phyloP scores from a whole-genome alignment of 1,140 invertebrate genomes.

The Lethocerus indicus region DNA sequence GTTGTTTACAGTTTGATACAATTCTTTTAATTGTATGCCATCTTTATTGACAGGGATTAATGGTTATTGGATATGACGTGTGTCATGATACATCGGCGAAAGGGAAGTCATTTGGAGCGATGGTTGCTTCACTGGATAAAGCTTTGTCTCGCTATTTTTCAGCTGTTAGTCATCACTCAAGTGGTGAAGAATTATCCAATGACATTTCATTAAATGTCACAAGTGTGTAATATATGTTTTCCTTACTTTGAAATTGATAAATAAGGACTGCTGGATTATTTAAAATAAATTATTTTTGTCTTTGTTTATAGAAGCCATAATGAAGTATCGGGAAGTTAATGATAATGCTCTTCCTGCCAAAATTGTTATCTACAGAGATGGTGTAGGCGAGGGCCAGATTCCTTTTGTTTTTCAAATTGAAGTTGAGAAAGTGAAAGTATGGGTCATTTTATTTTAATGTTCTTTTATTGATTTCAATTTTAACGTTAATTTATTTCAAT shows the following conservation, averaged over 20 bases:
- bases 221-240: conserved; percentile 2
- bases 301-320: conserved; percentile 28
- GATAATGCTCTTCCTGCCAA: conserved; percentile 29
- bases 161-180: conserved; percentile 44
- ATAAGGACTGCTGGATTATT: not conserved
- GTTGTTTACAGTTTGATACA: not conserved
- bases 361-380: conserved; percentile 59
- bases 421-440: conserved; percentile 33
- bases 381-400: conserved; percentile 72
- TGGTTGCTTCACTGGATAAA: conserved; percentile 59
- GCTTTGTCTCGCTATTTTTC: conserved; percentile 47
- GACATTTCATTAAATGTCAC: conserved; percentile 38
- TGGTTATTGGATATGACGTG: conserved; percentile 79
- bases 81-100: conserved; percentile 55
- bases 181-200: conserved; percentile 51
- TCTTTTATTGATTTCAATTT: not conserved
- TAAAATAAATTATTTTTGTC: not conserved
- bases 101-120: conserved; percentile 44
- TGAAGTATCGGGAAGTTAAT: conserved; percentile 31
- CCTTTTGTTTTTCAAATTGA: conserved; percentile 42
- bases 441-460: too few relatives aligned
- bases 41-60: conserved; percentile 22
- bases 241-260: not conserved
- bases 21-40: not conserved
- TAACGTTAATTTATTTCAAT: conserved; percentile 3